Percentiles rank a stretch among this genome's conserved stretches.
phyloP scores from a whole-genome alignment of 2,113 vertebrate species.

The Prunella fulvescens region DNA sequence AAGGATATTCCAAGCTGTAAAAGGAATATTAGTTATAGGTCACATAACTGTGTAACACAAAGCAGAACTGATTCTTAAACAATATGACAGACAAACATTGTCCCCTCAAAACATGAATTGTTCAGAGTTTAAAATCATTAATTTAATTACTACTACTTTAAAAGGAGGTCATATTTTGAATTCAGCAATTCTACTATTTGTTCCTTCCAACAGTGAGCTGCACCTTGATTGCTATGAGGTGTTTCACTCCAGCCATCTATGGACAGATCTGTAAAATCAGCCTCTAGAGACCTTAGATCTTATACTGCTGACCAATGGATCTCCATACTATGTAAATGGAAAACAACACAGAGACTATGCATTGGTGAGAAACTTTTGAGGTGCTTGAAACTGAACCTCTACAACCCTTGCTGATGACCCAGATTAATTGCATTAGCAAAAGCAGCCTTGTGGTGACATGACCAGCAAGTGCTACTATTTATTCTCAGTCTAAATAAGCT shows the following conservation, averaged over 20 bases:
- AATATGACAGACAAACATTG: neutral
- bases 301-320: neutral
- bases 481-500: neutral
- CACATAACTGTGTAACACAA: neutral
- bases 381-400: neutral
- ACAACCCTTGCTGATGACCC: neutral
- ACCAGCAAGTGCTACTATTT: neutral
- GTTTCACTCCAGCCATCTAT: neutral
- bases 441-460: neutral
- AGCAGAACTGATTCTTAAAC: neutral
- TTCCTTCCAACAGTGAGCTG: neutral
- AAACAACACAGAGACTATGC: neutral
- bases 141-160: neutral
- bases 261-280: neutral
- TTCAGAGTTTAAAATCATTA: neutral
- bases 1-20: neutral
- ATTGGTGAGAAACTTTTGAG: neutral
- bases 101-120: fast-evolving
- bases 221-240: neutral
- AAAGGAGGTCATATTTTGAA: neutral
- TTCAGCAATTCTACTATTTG: neutral
- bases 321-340: neutral
- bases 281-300: neutral
- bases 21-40: neutral
- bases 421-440: neutral